These are phyloP conservation scores for Mylabris sibirica DNA, from an alignment of 2,888 invertebrate genomes.

Conservation along the genomic window DNA sequence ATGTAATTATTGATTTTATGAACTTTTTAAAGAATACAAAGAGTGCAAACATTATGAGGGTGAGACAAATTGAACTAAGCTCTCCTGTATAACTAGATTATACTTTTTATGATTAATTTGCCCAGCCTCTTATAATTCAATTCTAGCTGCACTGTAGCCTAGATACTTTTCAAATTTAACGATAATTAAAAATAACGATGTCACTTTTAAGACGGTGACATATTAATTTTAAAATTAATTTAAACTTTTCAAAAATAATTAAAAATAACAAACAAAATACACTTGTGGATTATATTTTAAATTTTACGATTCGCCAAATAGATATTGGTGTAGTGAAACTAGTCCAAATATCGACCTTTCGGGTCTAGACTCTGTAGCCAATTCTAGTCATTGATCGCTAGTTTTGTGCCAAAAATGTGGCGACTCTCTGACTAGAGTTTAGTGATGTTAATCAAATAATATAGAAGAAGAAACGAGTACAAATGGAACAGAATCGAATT, in stretches of 20 bases:
- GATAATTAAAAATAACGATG: too few species aligned
- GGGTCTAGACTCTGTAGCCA: not conserved
- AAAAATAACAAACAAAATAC: too few species aligned
- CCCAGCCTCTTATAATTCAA: not conserved
- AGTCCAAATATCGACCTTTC: not conserved
- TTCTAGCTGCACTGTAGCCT: not conserved
- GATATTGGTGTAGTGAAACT: not conserved
- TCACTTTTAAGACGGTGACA: too few species aligned
- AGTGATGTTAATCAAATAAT: not conserved
- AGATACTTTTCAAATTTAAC: too few species aligned
- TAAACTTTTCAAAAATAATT: not conserved
- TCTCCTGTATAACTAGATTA: too few species aligned
- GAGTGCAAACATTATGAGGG: too few species aligned
- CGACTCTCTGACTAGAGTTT: not conserved
- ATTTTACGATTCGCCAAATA: not conserved
- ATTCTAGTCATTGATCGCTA: not conserved
- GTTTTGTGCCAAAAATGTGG: conserved; percentile 10
- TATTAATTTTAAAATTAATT: not conserved
- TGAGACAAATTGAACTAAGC: too few species aligned
- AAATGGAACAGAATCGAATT: not conserved
- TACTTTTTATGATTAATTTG: too few species aligned
- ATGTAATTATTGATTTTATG: too few species aligned
- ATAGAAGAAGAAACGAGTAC: not conserved
- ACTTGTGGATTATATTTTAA: not conserved
- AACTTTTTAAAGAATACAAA: too few species aligned